A percentile compares a stretch with the other conserved stretches of the same genome.
Conservation (phyloP, 2,888 invertebrate species). For the Lycaena phlaeas region DNA sequence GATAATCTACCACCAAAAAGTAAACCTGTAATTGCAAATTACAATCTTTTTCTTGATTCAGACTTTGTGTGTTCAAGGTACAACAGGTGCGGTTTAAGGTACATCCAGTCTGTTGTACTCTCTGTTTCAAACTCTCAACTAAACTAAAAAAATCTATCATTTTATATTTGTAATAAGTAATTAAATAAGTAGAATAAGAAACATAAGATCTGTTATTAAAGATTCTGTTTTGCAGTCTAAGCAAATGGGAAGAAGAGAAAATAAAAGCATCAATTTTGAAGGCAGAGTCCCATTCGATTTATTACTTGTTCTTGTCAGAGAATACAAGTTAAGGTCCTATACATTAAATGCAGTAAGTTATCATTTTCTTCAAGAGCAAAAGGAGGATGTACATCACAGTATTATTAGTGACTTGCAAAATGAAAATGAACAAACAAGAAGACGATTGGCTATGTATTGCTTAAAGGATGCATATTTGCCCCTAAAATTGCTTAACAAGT, state of each 20-base stretch:
- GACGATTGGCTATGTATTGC: constrained; percentile 96
- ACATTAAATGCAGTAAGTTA: constrained; percentile 98
- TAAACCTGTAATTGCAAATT: too few relatives aligned
- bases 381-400: constrained; percentile 99
- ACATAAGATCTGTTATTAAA: constrained; percentile 86
- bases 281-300: constrained; percentile 98
- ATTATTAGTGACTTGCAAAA: constrained; percentile 98
- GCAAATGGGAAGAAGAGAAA: constrained; percentile 96
- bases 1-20: too few relatives aligned
- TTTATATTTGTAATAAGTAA: too few relatives aligned
- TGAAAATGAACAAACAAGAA: constrained; percentile 92
- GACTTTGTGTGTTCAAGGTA: too few relatives aligned
- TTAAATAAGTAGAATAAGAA: constrained; percentile 88
- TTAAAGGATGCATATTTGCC: constrained; percentile 98
- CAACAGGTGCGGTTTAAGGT: too few relatives aligned
- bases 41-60: too few relatives aligned
- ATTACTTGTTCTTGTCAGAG: constrained; percentile 90
- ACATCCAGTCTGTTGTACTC: too few relatives aligned
- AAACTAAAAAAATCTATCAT: too few relatives aligned
- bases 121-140: too few relatives aligned
- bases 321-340: constrained; percentile 98
- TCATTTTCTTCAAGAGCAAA: constrained; percentile 98
- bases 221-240: constrained; percentile 94
- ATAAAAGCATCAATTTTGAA: constrained; percentile 96
- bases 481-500: constrained; percentile 91